Conservation (phyloP, 2,888 invertebrate species). For the Candidula unifasciata region DNA sequence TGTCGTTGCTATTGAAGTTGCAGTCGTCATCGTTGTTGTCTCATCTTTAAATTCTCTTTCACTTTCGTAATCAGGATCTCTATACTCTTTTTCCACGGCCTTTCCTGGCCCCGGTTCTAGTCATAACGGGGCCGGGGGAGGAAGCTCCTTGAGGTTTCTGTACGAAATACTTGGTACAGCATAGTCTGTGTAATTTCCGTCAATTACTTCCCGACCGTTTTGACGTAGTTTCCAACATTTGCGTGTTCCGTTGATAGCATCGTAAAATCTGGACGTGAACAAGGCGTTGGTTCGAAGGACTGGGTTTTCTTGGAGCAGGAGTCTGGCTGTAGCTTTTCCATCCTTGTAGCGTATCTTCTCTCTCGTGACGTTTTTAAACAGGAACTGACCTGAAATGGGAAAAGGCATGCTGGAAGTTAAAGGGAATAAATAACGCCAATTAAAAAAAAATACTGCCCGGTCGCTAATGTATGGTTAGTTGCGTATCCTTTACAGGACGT, state of each 20-base stretch:
- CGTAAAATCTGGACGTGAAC: conserved; percentile 62
- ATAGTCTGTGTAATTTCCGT: conserved; percentile 66
- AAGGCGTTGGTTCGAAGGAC: conserved; percentile 57
- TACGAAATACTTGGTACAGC: conserved; percentile 54
- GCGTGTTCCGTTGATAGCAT: conserved; percentile 62
- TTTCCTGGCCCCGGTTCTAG: conserved; percentile 38
- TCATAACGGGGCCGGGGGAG: conserved; percentile 47
- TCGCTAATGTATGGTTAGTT: no score
- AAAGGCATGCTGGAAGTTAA: not conserved
- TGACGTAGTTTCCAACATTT: conserved; percentile 69
- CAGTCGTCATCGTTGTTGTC: not conserved
- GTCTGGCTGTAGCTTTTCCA: conserved; percentile 50
- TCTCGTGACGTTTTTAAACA: conserved; percentile 53
- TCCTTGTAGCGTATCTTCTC: conserved; percentile 49
- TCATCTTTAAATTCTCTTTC: not conserved
- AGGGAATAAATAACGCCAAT: not conserved
- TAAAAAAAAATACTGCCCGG: no score
- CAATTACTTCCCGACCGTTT: conserved; percentile 63
- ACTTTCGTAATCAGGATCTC: not conserved
- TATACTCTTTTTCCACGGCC: not conserved
- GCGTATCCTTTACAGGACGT: no score
- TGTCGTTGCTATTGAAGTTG: not conserved
- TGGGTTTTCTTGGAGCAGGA: conserved; percentile 48
- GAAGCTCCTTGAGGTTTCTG: conserved; percentile 46
- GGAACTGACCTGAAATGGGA: conserved; percentile 55